These are phyloP conservation scores for Ibycter americanus DNA, from an alignment of 2,797 vertebrate species.

Conservation along the genomic window DNA sequence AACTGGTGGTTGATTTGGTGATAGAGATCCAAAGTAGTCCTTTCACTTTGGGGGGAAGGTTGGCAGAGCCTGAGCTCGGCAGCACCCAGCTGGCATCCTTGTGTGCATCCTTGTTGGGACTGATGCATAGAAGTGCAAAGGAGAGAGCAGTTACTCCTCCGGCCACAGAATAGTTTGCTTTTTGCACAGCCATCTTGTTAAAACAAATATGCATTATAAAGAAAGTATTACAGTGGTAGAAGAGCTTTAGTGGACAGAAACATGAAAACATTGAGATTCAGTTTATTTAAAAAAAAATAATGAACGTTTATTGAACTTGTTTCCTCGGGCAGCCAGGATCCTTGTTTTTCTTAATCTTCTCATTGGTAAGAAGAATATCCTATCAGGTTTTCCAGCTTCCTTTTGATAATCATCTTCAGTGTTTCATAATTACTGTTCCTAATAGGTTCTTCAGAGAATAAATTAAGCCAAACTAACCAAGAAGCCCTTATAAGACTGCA, in stretches of 20 bases:
- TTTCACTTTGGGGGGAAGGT: neutral
- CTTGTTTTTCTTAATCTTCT: neutral
- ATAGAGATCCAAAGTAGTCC: neutral
- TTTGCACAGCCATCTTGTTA: neutral
- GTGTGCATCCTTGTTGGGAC: neutral
- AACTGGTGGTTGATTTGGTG: neutral
- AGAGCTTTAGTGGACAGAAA: neutral
- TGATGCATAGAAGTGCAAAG: neutral
- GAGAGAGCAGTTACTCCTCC: neutral
- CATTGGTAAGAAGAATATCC: neutral
- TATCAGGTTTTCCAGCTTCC: neutral
- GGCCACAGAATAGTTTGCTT: neutral
- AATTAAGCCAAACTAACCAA: neutral
- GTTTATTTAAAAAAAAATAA: neutral
- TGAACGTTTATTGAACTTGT: neutral
- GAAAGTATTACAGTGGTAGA: neutral
- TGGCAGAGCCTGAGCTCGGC: neutral
- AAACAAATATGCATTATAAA: neutral
- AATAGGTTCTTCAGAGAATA: neutral
- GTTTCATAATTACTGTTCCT: neutral
- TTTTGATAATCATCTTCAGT: neutral
- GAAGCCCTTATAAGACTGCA: neutral
- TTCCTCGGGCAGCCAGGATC: neutral
- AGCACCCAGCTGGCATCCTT: neutral
- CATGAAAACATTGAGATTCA: neutral